These are phyloP conservation scores for Perithous albicinctus DNA, from an alignment of 2,888 invertebrate genomes.

Conservation along the genomic window DNA sequence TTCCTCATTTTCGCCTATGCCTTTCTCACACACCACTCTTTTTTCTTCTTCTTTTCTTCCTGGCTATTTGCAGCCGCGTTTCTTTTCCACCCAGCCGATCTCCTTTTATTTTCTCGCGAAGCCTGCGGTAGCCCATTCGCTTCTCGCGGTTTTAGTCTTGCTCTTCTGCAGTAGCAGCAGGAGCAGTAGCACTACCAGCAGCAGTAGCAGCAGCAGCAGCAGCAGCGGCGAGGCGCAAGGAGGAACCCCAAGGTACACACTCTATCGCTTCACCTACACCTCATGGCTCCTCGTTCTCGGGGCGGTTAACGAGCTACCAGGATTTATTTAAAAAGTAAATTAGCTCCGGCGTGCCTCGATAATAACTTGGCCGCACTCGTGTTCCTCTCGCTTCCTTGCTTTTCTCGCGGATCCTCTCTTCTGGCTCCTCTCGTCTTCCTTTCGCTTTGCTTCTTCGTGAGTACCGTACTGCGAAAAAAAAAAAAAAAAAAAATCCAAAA, in stretches of 20 bases:
- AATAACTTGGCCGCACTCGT: conserved; percentile 70
- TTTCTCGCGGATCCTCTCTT: conserved; percentile 1
- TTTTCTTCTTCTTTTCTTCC: conserved; percentile 38
- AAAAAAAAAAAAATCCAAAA: conserved; percentile 7
- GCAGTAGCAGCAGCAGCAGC: no score
- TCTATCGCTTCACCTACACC: conserved; percentile 60
- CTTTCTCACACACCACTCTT: conserved; percentile 40
- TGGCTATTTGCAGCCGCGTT: conserved; percentile 37
- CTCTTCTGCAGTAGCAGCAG: conserved; percentile 14
- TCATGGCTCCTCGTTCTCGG: conserved; percentile 51
- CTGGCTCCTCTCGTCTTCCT: neutral
- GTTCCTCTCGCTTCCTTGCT: conserved; percentile 23
- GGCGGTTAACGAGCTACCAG: conserved; percentile 75
- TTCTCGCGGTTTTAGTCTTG: conserved; percentile 46
- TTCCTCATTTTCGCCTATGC: conserved; percentile 23
- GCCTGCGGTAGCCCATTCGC: conserved; percentile 54
- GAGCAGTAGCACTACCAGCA: no score
- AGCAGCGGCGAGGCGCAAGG: neutral
- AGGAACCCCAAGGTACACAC: conserved; percentile 43
- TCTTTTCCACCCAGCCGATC: conserved; percentile 40
- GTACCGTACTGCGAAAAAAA: no score
- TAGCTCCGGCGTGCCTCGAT: conserved; percentile 74
- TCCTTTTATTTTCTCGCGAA: conserved; percentile 62
- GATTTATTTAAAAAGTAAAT: conserved; percentile 78
- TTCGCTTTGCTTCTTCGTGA: neutral